A percentile compares a stretch with the other conserved stretches of the same genome.
Conservation (phyloP, 2,113 vertebrate species). For the Toxostoma redivivum region DNA sequence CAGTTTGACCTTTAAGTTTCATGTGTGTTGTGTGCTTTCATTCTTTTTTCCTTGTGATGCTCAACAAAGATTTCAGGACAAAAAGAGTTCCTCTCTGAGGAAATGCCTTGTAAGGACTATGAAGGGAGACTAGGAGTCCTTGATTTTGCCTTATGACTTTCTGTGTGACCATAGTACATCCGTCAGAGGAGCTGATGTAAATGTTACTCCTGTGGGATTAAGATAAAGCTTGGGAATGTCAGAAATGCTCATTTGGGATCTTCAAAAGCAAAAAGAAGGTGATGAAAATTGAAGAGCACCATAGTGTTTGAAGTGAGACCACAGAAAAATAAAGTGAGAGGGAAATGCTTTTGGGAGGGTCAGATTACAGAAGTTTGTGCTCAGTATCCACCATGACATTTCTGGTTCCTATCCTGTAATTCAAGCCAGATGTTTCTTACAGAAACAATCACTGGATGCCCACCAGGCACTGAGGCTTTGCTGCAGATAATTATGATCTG, state of each 20-base stretch:
- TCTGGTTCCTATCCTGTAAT: slow-evolving; percentile 35
- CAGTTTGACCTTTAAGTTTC: slow-evolving; percentile 33
- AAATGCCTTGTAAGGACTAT: slow-evolving; percentile 16
- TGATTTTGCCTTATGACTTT: not conserved
- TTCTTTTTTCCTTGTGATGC: not conserved
- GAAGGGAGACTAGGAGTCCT: not conserved
- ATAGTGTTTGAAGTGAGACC: slow-evolving; percentile 19
- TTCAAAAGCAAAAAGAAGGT: slow-evolving; percentile 27
- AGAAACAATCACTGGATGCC: slow-evolving; percentile 51
- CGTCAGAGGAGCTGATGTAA: not conserved
- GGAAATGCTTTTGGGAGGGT: not conserved
- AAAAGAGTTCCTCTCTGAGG: not conserved
- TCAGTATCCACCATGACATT: slow-evolving; percentile 5
- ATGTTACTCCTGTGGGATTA: slow-evolving; percentile 27
- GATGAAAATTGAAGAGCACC: not conserved
- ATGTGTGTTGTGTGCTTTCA: slow-evolving; percentile 1
- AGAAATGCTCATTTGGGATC: slow-evolving; percentile 27
- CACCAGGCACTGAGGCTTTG: not conserved
- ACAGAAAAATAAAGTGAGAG: slow-evolving; percentile 15
- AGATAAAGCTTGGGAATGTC: slow-evolving; percentile 26
- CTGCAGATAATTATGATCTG: slow-evolving; percentile 33
- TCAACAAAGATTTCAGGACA: not conserved
- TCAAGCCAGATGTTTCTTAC: not conserved
- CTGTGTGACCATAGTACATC: not conserved
- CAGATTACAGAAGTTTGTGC: slow-evolving; percentile 5